Evolutionary conservation across 2,888 invertebrate species (phyloP), one percentile per base, ranked within the genome.

Genomic region (Rhopalosiphum nymphaeae): DNA sequence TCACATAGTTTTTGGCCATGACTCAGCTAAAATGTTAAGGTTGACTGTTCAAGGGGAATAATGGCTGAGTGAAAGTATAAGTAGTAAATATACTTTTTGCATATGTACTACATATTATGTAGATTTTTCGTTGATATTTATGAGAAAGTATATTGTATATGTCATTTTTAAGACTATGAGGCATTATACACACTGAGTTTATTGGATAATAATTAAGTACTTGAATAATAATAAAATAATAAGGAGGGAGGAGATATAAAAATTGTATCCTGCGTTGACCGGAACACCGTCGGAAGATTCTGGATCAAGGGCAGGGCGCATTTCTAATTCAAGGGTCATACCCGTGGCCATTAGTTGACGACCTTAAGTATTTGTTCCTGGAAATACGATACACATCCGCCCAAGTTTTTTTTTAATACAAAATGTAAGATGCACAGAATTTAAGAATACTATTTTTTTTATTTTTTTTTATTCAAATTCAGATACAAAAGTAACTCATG

Each of bases 261-360:
- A 67, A 90, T 29, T 44, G 16, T 56, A 53, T 42, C 53, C 53
- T 46, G n/a, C 29, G 78, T 78, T 84, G 21, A 42, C 57, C 56
- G 57, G 57, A 92, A 92, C 53, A 86, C 46, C 10, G 57, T 61
- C 26, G 57, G 91, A 86, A 29, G 46, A 86, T 86, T 85, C 61
- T 61, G 56, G 44, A 36, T 87, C 91, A 92, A 92, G 91, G 91
- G 91, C 91, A 87, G 91, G 91, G 91, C 91, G 57, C 57, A 61
- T 92, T 91, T 92, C 61, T 86, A 91, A 92, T 92, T 92, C 88
- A 89, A 93, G 89, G 93, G 93, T 89, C 93, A 93, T 84, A n/a
- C 57, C 26, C 89, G 21, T 78, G 78, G 78, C 44, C 44, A 85
- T 86, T 86, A 89, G 84, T 46, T 36, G 84, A 57, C 29, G 93